Percentiles rank a stretch among this genome's conserved stretches.
Evolutionary conservation across 2,888 invertebrate species (phyloP).

Genomic region (Folsomia manolachei): DNA sequence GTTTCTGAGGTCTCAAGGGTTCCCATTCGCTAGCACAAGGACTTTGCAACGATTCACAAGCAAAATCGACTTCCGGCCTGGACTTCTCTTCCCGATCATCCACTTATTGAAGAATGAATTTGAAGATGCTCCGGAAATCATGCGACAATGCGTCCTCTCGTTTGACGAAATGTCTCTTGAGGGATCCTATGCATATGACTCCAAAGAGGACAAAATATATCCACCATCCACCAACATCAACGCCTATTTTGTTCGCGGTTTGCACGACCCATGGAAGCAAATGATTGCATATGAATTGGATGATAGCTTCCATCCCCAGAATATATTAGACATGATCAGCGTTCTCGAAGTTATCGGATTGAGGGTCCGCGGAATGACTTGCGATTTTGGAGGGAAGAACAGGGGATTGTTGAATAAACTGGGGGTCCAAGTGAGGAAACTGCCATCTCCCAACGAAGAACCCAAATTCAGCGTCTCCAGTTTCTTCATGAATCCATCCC

Average conservation of each 20-base stretch:
- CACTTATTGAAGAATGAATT: neutral
- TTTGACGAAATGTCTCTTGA: slow-evolving; percentile 11
- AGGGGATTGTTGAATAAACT: neutral
- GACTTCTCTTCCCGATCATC: neutral
- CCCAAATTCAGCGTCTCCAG: neutral
- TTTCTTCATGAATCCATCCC: neutral
- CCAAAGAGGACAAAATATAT: slow-evolving; percentile 5
- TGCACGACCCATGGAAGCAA: neutral
- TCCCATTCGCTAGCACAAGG: slow-evolving; percentile 2
- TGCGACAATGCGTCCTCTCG: neutral
- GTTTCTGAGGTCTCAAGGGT: neutral
- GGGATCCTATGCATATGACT: neutral
- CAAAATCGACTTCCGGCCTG: neutral
- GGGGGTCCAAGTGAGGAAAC: neutral
- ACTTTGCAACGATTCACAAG: neutral
- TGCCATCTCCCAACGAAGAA: neutral
- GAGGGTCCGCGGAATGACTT: neutral
- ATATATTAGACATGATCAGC: neutral
- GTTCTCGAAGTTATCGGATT: neutral
- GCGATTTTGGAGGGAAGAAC: neutral
- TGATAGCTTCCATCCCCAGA: neutral
- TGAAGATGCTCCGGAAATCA: neutral
- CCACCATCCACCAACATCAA: neutral
- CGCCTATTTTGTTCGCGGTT: neutral
- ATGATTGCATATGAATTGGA: neutral